These are phyloP conservation scores for Lasioglossum albipes DNA, from an alignment of 1,140 invertebrate species.

Conservation along the genomic window DNA sequence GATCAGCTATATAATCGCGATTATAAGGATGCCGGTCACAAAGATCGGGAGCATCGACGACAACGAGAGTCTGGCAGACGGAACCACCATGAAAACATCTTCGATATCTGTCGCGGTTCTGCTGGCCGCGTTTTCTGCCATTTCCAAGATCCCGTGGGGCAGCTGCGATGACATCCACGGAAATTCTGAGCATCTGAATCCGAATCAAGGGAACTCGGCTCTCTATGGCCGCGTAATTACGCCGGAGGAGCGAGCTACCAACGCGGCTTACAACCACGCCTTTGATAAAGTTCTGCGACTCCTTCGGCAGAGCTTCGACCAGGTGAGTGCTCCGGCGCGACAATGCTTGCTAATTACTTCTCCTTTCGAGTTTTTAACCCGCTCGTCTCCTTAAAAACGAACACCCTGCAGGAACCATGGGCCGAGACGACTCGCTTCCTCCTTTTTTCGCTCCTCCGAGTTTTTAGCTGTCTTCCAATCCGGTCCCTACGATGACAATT, in stretches of 20 bases:
- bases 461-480: too few species aligned
- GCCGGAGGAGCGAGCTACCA: not conserved
- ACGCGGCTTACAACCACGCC: not conserved
- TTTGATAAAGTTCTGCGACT: slow-evolving; percentile 4
- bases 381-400: not conserved
- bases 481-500: too few species aligned
- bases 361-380: too few species aligned
- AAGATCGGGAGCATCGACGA: not conserved
- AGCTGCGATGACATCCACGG: not conserved
- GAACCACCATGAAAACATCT: not conserved
- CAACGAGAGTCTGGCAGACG: too few species aligned
- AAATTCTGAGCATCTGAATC: not conserved
- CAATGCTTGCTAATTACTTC: slow-evolving; percentile 16
- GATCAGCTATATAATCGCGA: not conserved
- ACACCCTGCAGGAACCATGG: too few species aligned
- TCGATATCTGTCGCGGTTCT: not conserved
- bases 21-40: not conserved
- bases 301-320: not conserved
- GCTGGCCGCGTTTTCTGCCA: not conserved
- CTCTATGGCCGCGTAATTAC: not conserved
- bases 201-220: not conserved
- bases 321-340: slow-evolving; percentile 2
- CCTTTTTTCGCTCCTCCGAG: too few species aligned
- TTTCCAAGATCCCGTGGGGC: not conserved
- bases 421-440: too few species aligned